Percentiles rank a stretch among this genome's conserved stretches.
Evolutionary conservation across 2,797 vertebrate genomes (phyloP).

Genomic region (Myiotriccus ornatus): DNA sequence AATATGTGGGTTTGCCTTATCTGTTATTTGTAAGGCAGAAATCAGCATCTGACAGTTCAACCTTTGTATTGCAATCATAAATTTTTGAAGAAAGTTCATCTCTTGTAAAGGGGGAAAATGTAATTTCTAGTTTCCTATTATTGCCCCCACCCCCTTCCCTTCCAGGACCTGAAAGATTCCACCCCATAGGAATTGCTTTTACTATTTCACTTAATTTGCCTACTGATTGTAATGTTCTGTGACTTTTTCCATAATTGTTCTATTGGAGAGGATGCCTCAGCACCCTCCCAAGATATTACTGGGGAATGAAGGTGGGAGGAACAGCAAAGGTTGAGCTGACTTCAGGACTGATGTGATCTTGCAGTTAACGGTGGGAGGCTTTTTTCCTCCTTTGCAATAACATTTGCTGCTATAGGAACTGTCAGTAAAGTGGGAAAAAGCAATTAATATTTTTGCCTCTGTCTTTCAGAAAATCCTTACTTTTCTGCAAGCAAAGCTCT

Average conservation of each 20-base stretch:
- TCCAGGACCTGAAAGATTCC: not conserved
- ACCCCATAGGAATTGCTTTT: not conserved
- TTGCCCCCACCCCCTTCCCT: not conserved
- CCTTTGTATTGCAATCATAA: not conserved
- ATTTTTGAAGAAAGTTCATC: not conserved
- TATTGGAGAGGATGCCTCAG: not conserved
- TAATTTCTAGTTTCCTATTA: conserved; percentile 11
- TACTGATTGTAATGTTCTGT: conserved; percentile 1
- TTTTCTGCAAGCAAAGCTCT: conserved; percentile 57
- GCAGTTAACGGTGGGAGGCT: conserved; percentile 5
- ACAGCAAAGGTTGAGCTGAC: not conserved
- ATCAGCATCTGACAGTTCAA: conserved; percentile 15
- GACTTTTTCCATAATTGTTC: not conserved
- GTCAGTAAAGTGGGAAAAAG: conserved; percentile 47
- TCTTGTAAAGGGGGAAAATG: not conserved
- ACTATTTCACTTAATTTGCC: not conserved
- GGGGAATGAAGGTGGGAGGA: not conserved
- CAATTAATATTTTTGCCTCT: conserved; percentile 64
- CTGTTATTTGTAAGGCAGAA: conserved; percentile 32
- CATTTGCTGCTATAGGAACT: conserved; percentile 19
- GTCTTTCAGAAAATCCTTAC: conserved; percentile 35
- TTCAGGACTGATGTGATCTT: conserved; percentile 27
- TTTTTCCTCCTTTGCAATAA: conserved; percentile 42
- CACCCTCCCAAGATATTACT: not conserved
- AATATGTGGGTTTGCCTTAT: not conserved